Base-by-base conservation (phyloP, 2,113 vertebrate genomes). In the Mesoclemmys tuberculata region DNA sequence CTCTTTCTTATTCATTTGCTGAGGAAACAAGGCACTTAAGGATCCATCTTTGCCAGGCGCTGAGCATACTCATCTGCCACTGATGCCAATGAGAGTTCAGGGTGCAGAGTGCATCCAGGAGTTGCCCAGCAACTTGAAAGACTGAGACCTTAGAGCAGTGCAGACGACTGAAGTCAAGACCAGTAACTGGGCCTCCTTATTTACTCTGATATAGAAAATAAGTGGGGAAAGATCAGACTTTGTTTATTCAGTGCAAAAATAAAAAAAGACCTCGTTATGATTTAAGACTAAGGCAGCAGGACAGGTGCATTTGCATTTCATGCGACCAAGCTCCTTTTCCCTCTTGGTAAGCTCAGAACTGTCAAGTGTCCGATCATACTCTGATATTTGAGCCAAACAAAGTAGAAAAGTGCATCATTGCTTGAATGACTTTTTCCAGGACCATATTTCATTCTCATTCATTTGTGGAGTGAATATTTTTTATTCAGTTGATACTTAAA, bases 151-250 rank as follows among this genome's bases (percentile, higher is more conserved):
- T 87, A 81, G 26, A 85, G 82, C 61, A 87, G 93, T 90, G 18
- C 8, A 58, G 18, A 46, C 79, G 85, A 84, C 27, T 79, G 82
- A 75, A 91, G 51, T 90, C 49, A 89, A 85, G n/a, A 88, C 52
- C 82, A 89, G 71, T 80, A 95, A 49, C 82, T 68, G 95, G 84
- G 86, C 26, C 5, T n/a, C 46, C 88, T 48, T 80, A 52, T 82
- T 96, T 89, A 61, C 93, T 56, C 78, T 88, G 94, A 95, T 93
- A 95, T 71, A 96, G 94, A 84, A 94, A 92, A 1, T 2, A 82
- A 93, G 80, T 82, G 80, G 90, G 91, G 92, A 95, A 96, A 96
- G 84, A 96, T 94, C 82, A 93, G 80, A 11, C n/a, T 96, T 94
- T 95, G 77, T 95, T 96, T 95, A 97, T 94, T 93, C 84, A 84